Percentiles rank a stretch among this genome's conserved stretches.
Evolutionary conservation across 2,888 invertebrate genomes (phyloP).

Genomic region (Tineola bisselliella): DNA sequence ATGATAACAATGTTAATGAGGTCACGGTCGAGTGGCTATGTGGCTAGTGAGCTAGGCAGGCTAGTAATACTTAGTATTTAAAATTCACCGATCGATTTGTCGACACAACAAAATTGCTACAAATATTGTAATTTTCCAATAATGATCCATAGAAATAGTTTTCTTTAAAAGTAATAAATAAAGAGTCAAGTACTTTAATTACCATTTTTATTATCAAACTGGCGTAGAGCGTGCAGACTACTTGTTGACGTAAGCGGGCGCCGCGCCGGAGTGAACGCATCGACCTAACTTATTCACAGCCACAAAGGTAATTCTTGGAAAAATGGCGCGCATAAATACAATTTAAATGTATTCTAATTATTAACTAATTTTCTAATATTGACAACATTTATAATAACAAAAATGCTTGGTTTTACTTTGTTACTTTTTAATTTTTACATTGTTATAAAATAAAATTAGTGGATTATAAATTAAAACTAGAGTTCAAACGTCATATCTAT

Average conservation of each 20-base stretch:
- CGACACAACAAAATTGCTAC: too few relatives aligned
- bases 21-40: slow-evolving; percentile 32
- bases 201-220: neutral
- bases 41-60: neutral
- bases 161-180: too few relatives aligned
- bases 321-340: neutral
- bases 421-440: too few relatives aligned
- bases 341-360: neutral
- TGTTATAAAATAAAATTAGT: too few relatives aligned
- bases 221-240: too few relatives aligned
- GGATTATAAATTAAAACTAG: too few relatives aligned
- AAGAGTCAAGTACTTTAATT: neutral
- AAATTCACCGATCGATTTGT: neutral
- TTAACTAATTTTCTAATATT: too few relatives aligned
- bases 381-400: too few relatives aligned
- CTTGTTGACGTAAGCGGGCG: neutral
- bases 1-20: slow-evolving; percentile 24
- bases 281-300: neutral
- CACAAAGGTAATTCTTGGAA: neutral
- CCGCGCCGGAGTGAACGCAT: neutral
- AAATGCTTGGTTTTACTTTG: too few relatives aligned
- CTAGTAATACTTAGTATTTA: neutral
- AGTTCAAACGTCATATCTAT: too few relatives aligned
- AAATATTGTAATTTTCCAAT: too few relatives aligned
- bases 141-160: too few relatives aligned